Conservation (phyloP, 2,113 vertebrate genomes). For the Pangasianodon gigas region DNA sequence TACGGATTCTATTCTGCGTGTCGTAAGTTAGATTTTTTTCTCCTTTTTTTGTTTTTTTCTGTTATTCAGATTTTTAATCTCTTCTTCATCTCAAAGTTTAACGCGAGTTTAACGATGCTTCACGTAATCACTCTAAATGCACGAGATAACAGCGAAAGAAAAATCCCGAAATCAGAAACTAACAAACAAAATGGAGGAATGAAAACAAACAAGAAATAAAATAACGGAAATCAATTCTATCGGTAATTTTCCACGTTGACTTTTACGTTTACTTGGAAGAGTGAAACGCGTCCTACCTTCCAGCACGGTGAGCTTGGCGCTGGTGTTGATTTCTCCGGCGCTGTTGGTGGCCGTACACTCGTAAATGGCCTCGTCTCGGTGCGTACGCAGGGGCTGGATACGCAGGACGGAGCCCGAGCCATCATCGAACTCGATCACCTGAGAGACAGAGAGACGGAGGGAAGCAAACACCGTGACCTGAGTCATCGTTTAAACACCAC, state of each 20-base stretch:
- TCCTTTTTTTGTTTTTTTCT: no score
- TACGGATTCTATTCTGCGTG: neutral
- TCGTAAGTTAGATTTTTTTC: neutral
- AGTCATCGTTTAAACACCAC: neutral
- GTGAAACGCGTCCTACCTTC: slow-evolving; percentile 79
- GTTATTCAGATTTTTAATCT: no score
- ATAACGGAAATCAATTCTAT: neutral
- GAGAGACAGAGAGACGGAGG: slow-evolving; percentile 20
- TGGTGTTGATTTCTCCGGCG: slow-evolving; percentile 92
- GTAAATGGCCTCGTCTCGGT: slow-evolving; percentile 95
- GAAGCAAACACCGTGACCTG: neutral
- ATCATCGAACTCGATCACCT: slow-evolving; percentile 98
- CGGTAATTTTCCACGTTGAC: neutral
- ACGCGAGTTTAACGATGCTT: neutral
- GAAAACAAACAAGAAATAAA: neutral
- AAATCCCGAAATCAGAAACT: neutral
- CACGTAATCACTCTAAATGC: neutral
- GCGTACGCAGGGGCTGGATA: slow-evolving; percentile 93
- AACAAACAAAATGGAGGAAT: neutral
- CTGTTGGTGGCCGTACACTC: slow-evolving; percentile 96
- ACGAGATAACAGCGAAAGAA: neutral
- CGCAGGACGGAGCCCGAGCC: slow-evolving; percentile 97
- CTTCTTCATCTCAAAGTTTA: no score
- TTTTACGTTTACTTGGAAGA: neutral
- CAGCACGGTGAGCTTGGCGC: slow-evolving; percentile 96